Evolutionary conservation across 2,888 invertebrate genomes (phyloP).

Genomic region (Alloplasta piceator): DNA sequence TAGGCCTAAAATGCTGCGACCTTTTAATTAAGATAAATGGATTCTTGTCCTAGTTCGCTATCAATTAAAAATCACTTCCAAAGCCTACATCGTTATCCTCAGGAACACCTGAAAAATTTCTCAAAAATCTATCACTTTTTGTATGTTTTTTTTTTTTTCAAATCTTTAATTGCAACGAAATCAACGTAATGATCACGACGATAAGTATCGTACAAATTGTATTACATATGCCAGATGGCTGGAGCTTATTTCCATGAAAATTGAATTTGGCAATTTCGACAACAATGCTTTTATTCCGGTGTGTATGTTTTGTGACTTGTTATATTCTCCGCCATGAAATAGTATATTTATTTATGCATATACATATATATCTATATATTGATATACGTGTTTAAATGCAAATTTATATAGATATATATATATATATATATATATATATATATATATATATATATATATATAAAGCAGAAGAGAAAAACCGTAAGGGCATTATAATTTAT

Average conservation of each 20-base stretch:
- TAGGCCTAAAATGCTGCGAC: too few relatives aligned
- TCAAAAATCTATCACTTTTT: too few relatives aligned
- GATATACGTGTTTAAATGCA: slow-evolving; percentile 76
- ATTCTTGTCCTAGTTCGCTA: too few relatives aligned
- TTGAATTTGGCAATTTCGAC: slow-evolving; percentile 75
- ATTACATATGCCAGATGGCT: slow-evolving; percentile 49
- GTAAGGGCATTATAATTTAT: slow-evolving; percentile 83
- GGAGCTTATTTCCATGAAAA: slow-evolving; percentile 76
- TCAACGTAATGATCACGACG: too few relatives aligned
- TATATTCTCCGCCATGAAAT: slow-evolving; percentile 20
- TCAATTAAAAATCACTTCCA: too few relatives aligned
- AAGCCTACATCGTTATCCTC: too few relatives aligned
- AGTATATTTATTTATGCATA: slow-evolving; percentile 1
- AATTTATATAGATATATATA: slow-evolving; percentile 73
- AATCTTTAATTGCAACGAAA: too few relatives aligned
- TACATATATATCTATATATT: background rate
- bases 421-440: slow-evolving; percentile 11
- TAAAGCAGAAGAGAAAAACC: slow-evolving; percentile 76
- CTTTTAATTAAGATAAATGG: too few relatives aligned
- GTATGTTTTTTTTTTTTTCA: too few relatives aligned
- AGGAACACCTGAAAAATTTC: too few relatives aligned
- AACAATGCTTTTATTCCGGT: slow-evolving; percentile 76
- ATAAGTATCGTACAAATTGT: background rate
- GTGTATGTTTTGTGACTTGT: slow-evolving; percentile 58
- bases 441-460: background rate